Percentiles rank a stretch among this genome's conserved stretches.
phyloP scores from a whole-genome alignment of 2,113 vertebrate genomes.

The Cranoglanis bouderius region DNA sequence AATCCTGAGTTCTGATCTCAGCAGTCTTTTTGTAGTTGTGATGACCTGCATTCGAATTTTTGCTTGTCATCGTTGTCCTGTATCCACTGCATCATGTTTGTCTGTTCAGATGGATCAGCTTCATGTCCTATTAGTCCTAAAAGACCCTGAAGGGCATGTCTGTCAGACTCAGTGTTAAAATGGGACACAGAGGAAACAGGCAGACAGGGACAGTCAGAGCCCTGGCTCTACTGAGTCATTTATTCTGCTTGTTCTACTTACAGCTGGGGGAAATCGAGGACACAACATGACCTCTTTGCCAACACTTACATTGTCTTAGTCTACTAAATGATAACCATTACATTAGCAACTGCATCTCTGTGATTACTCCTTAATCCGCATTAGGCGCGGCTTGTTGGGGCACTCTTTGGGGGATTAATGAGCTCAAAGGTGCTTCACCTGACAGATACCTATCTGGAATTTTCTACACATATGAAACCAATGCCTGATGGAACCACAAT shows the following conservation, averaged over 20 bases:
- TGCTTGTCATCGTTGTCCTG: neutral
- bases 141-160: slow-evolving; percentile 37
- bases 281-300: slow-evolving; percentile 23
- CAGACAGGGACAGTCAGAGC: slow-evolving; percentile 44
- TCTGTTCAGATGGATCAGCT: slow-evolving; percentile 12
- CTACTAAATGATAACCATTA: slow-evolving; percentile 36
- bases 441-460: slow-evolving; percentile 22
- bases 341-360: slow-evolving; percentile 36
- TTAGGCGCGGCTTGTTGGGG: slow-evolving; percentile 31
- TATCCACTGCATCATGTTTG: slow-evolving; percentile 1
- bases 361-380: slow-evolving; percentile 49
- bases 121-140: slow-evolving; percentile 35
- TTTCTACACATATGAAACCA: neutral
- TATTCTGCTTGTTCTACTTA: slow-evolving; percentile 21
- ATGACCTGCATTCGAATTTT: slow-evolving; percentile 15
- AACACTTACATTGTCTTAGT: slow-evolving; percentile 7
- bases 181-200: slow-evolving; percentile 24
- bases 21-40: neutral
- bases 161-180: slow-evolving; percentile 35
- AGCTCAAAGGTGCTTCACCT: slow-evolving; percentile 23
- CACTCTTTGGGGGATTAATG: slow-evolving; percentile 45
- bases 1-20: neutral
- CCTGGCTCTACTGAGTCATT: slow-evolving; percentile 39
- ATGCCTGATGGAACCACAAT: neutral
- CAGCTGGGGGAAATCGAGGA: slow-evolving; percentile 31